These are phyloP conservation scores for Erebia aethiops DNA, from an alignment of 2,888 invertebrate genomes.

Conservation along the genomic window DNA sequence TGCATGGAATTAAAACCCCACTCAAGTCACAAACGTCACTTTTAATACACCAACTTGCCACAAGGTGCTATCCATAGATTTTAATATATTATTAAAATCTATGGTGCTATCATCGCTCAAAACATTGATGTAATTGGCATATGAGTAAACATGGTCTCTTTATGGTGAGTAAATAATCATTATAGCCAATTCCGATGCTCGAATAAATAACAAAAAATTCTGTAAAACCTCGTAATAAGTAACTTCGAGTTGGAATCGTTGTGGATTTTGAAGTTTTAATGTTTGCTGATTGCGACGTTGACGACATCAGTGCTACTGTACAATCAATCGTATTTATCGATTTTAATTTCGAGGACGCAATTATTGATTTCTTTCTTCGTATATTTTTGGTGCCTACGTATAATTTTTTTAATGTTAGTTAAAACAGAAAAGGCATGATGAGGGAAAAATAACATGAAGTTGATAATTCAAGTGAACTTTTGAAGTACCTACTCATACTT, in stretches of 20 bases:
- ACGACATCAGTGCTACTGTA: neutral
- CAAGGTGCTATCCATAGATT: no score
- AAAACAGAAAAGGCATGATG: no score
- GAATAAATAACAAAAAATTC: constrained; percentile 1
- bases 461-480: no score
- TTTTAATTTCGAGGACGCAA: neutral
- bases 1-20: no score
- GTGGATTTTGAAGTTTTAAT: constrained; percentile 4
- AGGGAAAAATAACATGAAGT: no score
- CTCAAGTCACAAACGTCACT: neutral
- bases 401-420: neutral
- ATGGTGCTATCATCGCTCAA: neutral
- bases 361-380: neutral
- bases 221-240: neutral
- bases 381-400: neutral
- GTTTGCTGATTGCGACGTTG: neutral
- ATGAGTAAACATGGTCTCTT: neutral
- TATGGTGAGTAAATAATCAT: constrained; percentile 5
- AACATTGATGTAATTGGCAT: neutral
- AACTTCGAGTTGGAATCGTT: neutral
- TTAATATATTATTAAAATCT: no score
- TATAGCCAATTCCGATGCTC: neutral
- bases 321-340: neutral
- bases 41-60: neutral
- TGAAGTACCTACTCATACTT: no score